phyloP scores from a whole-genome alignment of 35 echinoderm and acorn worm genomes.

The Patiria miniata region DNA sequence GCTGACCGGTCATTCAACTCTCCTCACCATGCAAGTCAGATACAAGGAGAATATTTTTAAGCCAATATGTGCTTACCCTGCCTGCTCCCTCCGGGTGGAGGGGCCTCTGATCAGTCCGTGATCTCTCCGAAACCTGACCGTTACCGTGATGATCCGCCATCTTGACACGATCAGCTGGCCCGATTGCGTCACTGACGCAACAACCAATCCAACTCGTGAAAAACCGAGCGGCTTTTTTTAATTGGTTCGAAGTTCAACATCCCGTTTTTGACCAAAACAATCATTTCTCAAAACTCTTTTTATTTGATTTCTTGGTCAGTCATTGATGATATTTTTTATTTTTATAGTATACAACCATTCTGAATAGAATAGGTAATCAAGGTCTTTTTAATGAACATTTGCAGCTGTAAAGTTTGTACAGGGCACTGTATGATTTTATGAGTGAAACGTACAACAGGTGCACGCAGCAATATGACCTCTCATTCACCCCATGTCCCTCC shows the following conservation, averaged over 20 bases:
- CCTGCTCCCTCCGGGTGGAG: conserved; percentile 74
- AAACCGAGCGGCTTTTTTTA: conserved; percentile 2
- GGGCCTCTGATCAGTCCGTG: conserved; percentile 67
- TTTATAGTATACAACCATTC: too few relatives aligned
- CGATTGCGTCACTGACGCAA: background rate
- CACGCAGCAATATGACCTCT: too few relatives aligned
- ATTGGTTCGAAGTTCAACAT: background rate
- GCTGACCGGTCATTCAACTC: background rate
- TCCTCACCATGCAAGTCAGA: background rate
- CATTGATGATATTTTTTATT: too few relatives aligned
- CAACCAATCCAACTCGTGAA: background rate
- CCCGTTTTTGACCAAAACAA: too few relatives aligned
- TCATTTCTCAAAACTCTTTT: too few relatives aligned
- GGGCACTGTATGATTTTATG: too few relatives aligned
- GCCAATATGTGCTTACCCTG: conserved; percentile 60
- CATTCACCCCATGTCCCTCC: too few relatives aligned
- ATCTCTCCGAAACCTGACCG: conserved; percentile 77
- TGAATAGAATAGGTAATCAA: too few relatives aligned
- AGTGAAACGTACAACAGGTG: too few relatives aligned
- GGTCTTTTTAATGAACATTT: too few relatives aligned
- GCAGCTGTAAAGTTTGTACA: too few relatives aligned
- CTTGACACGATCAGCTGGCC: background rate
- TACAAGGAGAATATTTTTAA: background rate
- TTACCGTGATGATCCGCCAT: conserved; percentile 45
- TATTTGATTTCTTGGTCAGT: too few relatives aligned